Base-by-base conservation (phyloP, 2,888 invertebrate genomes). In the Alloscopus bannaensis region DNA sequence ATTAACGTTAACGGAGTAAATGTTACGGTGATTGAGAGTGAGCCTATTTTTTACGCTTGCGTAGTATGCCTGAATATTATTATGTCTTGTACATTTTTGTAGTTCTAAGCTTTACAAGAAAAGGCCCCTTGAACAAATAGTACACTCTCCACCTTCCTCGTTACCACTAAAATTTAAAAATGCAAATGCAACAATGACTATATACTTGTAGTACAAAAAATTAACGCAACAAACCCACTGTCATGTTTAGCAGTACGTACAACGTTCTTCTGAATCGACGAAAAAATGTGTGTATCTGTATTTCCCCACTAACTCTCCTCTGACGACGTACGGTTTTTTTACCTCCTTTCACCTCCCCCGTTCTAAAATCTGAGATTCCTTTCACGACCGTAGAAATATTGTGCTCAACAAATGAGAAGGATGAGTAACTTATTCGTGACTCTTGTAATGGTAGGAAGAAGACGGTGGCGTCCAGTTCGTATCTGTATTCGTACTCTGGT, bases 401-500 rank as follows among this genome's bases (percentile, higher is more conserved):
- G 18, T 45, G 45, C 13, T 36, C 13, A n/a, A n/a, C n/a, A n/a
- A n/a, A n/a, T n/a, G n/a, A n/a, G n/a, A n/a, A n/a, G 36, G 36
- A 36, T 6, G 13, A 36, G 36, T 36, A 55, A 55, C 3, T 69
- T 57, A 78, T 16, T 78, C 78, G 20, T 55, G 78, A 40, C 70
- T 77, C 28, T 77, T 77, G 78, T 78, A 78, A 65, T 64, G 62
- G 62, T 62, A 70, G 24, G 64, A n/a, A 16, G 78, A 57, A 26
- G 78, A 45, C 6, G 69, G 42, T 11, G 70, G 28, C 4, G 55
- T 22, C 65, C 64, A 78, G 29, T 59, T 64, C 26, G 57, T 47
- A n/a, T 64, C 65, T 2, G 64, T 57, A 52, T 73, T 68, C n/a
- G n/a, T n/a, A 20, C 50, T 71, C 40, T 82, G 82, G 73, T 83